Conservation (phyloP, 2,797 vertebrate species). For the Notolabrus celidotus region DNA sequence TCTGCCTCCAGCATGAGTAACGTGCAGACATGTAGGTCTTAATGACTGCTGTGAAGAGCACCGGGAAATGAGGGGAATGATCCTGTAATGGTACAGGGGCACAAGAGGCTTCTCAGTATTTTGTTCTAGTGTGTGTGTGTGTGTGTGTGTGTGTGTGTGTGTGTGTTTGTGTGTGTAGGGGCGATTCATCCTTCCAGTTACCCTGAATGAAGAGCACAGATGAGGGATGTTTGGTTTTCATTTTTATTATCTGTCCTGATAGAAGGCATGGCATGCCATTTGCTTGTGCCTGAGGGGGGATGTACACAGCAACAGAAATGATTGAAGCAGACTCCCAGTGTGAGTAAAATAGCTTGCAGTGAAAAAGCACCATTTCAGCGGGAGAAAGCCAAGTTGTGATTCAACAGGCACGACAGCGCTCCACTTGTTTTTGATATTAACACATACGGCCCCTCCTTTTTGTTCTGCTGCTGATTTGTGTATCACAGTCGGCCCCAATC, state of each 20-base stretch:
- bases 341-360: constrained; percentile 51
- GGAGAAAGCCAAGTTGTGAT: constrained; percentile 31
- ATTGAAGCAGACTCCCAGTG: constrained; percentile 53
- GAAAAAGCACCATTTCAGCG: constrained; percentile 20
- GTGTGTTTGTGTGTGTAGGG: background rate
- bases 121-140: constrained; percentile 1
- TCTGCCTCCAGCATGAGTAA: constrained; percentile 24
- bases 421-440: constrained; percentile 44
- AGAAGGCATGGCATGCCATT: constrained; percentile 43
- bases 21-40: constrained; percentile 10
- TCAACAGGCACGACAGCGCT: constrained; percentile 33
- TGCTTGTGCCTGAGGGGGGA: constrained; percentile 54
- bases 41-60: constrained; percentile 5
- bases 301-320: constrained; percentile 39
- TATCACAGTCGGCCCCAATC: constrained; percentile 23
- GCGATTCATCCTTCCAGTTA: constrained; percentile 29
- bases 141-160: background rate
- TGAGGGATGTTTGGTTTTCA: constrained; percentile 47
- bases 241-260: constrained; percentile 57
- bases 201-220: constrained; percentile 28
- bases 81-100: constrained; percentile 24
- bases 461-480: constrained; percentile 38
- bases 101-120: constrained; percentile 8
- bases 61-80: constrained; percentile 16
- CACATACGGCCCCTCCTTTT: constrained; percentile 30